phyloP scores from a whole-genome alignment of 1,140 invertebrate species.

The Caenorhabditis remanei region DNA sequence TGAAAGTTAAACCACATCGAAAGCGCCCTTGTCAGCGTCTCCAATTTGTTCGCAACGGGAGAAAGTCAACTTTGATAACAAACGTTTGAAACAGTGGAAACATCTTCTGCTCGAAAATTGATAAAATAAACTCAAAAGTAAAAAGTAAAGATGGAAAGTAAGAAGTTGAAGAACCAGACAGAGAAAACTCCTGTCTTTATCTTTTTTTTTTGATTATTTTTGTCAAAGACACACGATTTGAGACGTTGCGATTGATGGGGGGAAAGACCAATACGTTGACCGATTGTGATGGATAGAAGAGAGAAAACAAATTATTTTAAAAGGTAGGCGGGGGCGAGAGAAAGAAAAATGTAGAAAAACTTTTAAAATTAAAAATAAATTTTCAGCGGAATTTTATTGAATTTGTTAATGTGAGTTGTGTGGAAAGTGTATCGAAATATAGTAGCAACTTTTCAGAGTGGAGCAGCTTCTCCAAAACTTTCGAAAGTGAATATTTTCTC shows the following conservation, averaged over 20 bases:
- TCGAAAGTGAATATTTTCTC: constrained; percentile 43
- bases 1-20: background rate
- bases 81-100: background rate
- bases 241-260: constrained; percentile 9
- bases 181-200: constrained; percentile 13
- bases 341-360: background rate
- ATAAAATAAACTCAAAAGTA: background rate
- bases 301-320: background rate
- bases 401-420: no score
- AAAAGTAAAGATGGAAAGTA: background rate
- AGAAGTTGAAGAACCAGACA: constrained; percentile 17
- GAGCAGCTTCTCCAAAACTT: background rate
- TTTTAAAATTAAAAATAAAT: background rate
- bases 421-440: background rate
- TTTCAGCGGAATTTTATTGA: background rate
- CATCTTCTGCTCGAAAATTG: no score
- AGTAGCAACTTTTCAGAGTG: background rate
- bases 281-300: background rate
- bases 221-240: constrained; percentile 26
- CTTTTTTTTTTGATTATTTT: constrained; percentile 36
- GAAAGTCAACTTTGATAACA: constrained; percentile 12
- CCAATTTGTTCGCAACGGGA: background rate
- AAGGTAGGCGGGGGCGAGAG: constrained; percentile 20
- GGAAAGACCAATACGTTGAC: background rate
- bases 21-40: background rate